Evolutionary conservation across 2,888 invertebrate genomes (phyloP).

Genomic region (Calameuta pallipes): DNA sequence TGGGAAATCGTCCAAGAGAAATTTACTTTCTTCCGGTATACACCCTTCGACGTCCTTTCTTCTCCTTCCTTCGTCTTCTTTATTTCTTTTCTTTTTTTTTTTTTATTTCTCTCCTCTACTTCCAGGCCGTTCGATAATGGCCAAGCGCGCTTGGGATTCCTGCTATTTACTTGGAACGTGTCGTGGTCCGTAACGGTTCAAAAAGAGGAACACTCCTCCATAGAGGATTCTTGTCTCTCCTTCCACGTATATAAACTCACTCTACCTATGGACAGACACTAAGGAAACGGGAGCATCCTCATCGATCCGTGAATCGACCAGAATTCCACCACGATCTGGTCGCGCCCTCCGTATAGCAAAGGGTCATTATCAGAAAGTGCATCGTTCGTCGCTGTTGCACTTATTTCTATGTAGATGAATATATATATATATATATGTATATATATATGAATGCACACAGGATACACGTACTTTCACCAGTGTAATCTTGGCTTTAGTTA

Average conservation of each 20-base stretch:
- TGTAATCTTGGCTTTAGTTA: neutral
- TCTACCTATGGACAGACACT: constrained; percentile 14
- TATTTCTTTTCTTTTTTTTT: no score
- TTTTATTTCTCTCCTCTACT: neutral
- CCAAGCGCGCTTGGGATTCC: constrained; percentile 29
- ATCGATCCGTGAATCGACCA: constrained; percentile 6
- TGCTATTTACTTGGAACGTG: constrained; percentile 36
- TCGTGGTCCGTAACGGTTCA: constrained; percentile 41
- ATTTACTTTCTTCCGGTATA: neutral
- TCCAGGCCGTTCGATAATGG: constrained; percentile 34
- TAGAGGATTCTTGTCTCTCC: constrained; percentile 4
- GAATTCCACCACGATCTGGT: constrained; percentile 35
- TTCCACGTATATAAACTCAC: neutral
- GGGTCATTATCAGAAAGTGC: neutral
- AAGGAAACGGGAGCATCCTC: constrained; percentile 16
- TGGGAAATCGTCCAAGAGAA: neutral
- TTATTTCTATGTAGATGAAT: neutral
- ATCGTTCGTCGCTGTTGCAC: neutral
- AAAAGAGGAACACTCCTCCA: constrained; percentile 19
- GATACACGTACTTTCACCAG: neutral
- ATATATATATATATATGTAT: no score
- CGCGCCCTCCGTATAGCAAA: constrained; percentile 16
- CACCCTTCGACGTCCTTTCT: neutral
- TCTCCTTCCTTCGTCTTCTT: neutral
- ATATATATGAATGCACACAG: neutral